phyloP scores from a whole-genome alignment of 2,797 vertebrate species.

The Phoebastria nigripes region DNA sequence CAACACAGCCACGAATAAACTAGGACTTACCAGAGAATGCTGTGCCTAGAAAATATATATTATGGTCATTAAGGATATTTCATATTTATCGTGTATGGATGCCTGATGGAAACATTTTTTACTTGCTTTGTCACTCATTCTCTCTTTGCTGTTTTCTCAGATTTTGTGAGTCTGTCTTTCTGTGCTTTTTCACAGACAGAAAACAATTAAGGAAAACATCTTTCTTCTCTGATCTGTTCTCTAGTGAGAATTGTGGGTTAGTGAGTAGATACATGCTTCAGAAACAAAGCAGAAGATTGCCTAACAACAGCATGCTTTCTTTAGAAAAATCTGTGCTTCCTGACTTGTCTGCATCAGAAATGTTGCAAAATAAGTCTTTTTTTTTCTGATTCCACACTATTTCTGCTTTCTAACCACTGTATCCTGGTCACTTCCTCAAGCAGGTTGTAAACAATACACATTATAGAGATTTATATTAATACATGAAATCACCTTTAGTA shows the following conservation, averaged over 20 bases:
- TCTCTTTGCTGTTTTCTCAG: not conserved
- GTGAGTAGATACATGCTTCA: not conserved
- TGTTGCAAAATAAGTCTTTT: not conserved
- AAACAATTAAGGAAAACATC: not conserved
- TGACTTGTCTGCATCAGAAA: not conserved
- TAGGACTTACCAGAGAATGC: not conserved
- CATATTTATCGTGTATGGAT: not conserved
- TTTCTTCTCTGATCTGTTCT: not conserved
- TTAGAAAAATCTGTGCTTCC: conserved; percentile 26
- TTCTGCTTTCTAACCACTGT: conserved; percentile 14
- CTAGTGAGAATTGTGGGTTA: not conserved
- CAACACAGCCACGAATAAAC: not conserved
- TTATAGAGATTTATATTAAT: not conserved
- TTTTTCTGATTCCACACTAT: not conserved
- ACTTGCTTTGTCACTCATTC: not conserved
- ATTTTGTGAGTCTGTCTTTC: not conserved
- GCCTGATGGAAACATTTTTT: not conserved
- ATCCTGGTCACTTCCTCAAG: not conserved
- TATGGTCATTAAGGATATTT: not conserved
- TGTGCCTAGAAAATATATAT: not conserved
- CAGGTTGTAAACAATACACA: not conserved
- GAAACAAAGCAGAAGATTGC: conserved; percentile 33
- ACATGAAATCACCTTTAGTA: not conserved
- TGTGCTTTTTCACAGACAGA: not conserved
- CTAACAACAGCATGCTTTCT: conserved; percentile 18